Evolutionary conservation across 2,797 vertebrate genomes (phyloP), one percentile per base, ranked within the genome.

Genomic region (Mastacembelus armatus): DNA sequence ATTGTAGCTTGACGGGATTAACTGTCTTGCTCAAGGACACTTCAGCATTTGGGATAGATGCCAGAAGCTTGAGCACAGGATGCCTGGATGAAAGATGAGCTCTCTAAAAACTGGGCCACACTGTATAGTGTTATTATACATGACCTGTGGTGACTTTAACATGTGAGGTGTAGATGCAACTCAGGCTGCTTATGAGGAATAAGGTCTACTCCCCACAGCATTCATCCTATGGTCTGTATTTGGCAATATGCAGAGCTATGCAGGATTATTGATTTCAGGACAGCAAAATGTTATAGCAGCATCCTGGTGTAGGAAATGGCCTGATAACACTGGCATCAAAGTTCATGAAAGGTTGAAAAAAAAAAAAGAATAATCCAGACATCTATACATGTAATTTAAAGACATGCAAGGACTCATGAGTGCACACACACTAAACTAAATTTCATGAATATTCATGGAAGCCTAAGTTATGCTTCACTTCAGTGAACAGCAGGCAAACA

Each of bases 401-500:
- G 71, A 66, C 50, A 66, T 24, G 45, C 44, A 77, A 66, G 70
- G 62, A 81, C 44, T 77, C 18, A 76, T 30, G 69, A 42, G 55
- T 47, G 71, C 32, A 63, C 42, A 52, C 35, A 60, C 40, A 76
- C 27, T n/a, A n/a, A 45, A 77, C 51, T 71, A 61, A 50, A 76
- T 50, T 71, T 81, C 65, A 88, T 91, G 86, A 88, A 89, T 92
- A 92, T 92, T 93, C 86, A 92, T 88, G 43, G 38, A 1, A 43
- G 65, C 35, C 64, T 77, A 89, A 85, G 66, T 82, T 82, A 84
- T 85, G 82, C 83, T 80, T 88, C 73, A 82, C 71, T 81, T 88
- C 77, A 85, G 69, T 59, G 60, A 86, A 80, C 83, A 85, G 76
- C 81, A 87, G 86, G 72, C 74, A 85, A 85, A 90, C 87, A 85